Evolutionary conservation across 1,140 invertebrate genomes (phyloP).

Genomic region (Kradibia gibbosae): DNA sequence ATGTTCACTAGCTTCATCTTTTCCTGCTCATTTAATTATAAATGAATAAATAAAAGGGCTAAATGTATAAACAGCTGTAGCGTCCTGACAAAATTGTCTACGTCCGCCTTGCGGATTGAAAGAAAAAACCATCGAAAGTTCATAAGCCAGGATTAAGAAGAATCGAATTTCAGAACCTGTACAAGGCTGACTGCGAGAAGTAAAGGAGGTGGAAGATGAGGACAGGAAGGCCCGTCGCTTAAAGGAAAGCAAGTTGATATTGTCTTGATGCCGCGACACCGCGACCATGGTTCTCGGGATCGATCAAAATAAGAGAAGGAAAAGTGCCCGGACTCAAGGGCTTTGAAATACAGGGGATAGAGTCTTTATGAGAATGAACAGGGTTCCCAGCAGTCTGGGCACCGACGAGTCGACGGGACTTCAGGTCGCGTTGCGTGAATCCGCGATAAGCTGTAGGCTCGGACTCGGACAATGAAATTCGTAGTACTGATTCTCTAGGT

Average conservation of each 20-base stretch:
- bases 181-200: background rate
- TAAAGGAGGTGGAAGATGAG: background rate
- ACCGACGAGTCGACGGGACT: too few species aligned
- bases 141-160: slow-evolving; percentile 40
- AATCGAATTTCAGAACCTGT: slow-evolving; percentile 43
- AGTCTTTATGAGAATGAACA: too few species aligned
- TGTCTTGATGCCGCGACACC: background rate
- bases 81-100: background rate
- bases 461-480: slow-evolving; percentile 23
- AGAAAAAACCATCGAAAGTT: background rate
- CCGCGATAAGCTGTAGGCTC: background rate
- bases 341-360: too few species aligned
- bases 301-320: slow-evolving; percentile 37
- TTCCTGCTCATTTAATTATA: slow-evolving; percentile 25
- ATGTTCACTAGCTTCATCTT: background rate
- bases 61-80: slow-evolving; percentile 1
- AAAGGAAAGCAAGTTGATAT: slow-evolving; percentile 4
- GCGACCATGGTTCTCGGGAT: background rate
- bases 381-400: too few species aligned
- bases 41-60: slow-evolving; percentile 26
- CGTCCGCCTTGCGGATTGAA: background rate
- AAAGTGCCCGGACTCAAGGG: background rate
- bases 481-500: slow-evolving; percentile 19
- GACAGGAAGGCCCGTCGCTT: background rate
- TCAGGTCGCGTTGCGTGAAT: background rate